Percentiles rank a stretch among this genome's conserved stretches.
phyloP scores from a whole-genome alignment of 1,140 invertebrate species.

The Macrocentrus cingulum region DNA sequence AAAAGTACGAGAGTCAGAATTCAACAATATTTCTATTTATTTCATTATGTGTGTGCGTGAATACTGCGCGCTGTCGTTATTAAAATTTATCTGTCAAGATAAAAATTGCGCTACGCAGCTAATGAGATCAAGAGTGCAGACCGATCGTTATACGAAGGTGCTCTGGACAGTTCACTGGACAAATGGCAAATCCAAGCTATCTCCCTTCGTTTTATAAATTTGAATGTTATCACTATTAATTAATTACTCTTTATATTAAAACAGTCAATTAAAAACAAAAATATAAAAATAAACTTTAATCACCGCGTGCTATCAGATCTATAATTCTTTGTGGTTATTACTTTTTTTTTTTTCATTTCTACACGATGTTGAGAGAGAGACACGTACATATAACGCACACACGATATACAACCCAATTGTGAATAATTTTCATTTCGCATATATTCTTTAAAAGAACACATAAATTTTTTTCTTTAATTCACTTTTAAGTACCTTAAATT shows the following conservation, averaged over 20 bases:
- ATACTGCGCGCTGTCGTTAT: not conserved
- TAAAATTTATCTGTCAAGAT: slow-evolving; percentile 1
- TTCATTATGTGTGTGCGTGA: slow-evolving; percentile 20
- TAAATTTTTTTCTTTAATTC: slow-evolving; percentile 34
- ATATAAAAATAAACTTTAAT: slow-evolving; percentile 1
- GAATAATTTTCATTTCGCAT: slow-evolving; percentile 21
- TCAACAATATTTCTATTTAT: slow-evolving; percentile 6
- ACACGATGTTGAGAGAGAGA: not conserved
- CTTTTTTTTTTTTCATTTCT: not conserved
- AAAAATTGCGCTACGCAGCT: slow-evolving; percentile 17
- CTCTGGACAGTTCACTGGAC: not conserved
- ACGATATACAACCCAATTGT: not conserved
- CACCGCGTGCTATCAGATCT: not conserved
- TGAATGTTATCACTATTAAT: too few relatives aligned
- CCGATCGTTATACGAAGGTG: not conserved
- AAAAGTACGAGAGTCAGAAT: slow-evolving; percentile 9
- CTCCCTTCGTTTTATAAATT: too few relatives aligned
- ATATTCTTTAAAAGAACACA: slow-evolving; percentile 31
- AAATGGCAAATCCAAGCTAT: too few relatives aligned
- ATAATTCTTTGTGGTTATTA: not conserved
- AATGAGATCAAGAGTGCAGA: slow-evolving; percentile 26
- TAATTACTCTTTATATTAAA: too few relatives aligned
- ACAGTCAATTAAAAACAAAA: too few relatives aligned
- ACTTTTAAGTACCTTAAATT: slow-evolving; percentile 31
- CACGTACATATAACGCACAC: slow-evolving; percentile 1